Percentiles rank a stretch among this genome's conserved stretches.
Evolutionary conservation across 2,797 vertebrate genomes (phyloP).

Genomic region (Micrastur ruficollis): DNA sequence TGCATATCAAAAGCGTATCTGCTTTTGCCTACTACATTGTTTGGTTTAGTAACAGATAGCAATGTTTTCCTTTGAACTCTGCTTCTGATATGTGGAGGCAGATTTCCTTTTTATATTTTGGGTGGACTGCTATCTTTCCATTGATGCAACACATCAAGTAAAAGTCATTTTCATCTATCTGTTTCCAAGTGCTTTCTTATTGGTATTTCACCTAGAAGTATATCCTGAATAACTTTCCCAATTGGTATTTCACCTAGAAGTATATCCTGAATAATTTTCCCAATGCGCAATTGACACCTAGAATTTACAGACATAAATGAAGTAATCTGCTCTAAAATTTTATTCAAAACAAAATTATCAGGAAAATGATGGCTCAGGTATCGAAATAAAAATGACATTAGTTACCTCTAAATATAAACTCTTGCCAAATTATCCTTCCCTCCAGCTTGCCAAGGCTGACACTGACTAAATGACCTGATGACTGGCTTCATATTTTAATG

Average conservation of each 20-base stretch:
- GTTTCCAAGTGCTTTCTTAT: background rate
- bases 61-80: background rate
- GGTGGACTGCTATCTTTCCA: background rate
- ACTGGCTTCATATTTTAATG: constrained; percentile 37
- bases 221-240: background rate
- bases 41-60: background rate
- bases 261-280: background rate
- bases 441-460: constrained; percentile 27
- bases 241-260: background rate
- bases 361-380: background rate
- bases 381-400: background rate
- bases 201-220: background rate
- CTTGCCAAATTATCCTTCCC: constrained; percentile 7
- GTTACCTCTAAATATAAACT: background rate
- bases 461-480: constrained; percentile 7
- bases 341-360: background rate
- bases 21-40: background rate
- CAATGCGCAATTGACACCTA: background rate
- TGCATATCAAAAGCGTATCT: background rate
- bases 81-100: background rate
- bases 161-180: background rate
- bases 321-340: constrained; percentile 1
- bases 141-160: background rate
- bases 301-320: background rate
- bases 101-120: background rate